Evolutionary conservation across 2,888 invertebrate genomes (phyloP).

Genomic region (Pristionchus maxplancki): DNA sequence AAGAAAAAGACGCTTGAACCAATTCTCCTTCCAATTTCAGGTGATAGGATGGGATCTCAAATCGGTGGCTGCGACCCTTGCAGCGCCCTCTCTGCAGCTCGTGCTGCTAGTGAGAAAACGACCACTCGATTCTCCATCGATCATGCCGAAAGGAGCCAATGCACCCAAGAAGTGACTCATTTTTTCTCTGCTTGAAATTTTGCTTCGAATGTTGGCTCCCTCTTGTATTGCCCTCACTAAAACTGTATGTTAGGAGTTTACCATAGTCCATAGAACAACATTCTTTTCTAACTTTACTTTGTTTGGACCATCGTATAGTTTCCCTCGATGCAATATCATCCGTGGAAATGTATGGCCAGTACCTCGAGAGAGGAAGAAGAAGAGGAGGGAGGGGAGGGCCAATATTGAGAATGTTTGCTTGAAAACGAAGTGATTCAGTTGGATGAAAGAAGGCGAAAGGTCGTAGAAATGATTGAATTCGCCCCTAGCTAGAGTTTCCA

Average conservation of each 20-base stretch:
- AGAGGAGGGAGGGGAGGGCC: neutral
- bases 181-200: neutral
- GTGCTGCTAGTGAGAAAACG: conserved; percentile 82
- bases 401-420: neutral
- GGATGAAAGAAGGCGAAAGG: conserved; percentile 12
- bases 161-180: conserved; percentile 41
- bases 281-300: neutral
- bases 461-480: conserved; percentile 15
- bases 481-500: neutral
- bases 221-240: too few species aligned
- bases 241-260: too few species aligned
- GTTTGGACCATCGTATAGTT: neutral
- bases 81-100: conserved; percentile 78
- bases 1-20: too few species aligned
- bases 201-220: neutral
- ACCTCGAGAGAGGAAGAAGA: neutral
- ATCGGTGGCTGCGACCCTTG: conserved; percentile 63
- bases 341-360: neutral
- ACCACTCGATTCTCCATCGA: conserved; percentile 35
- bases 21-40: conserved; percentile 45
- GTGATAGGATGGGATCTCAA: conserved; percentile 69
- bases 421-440: conserved; percentile 1
- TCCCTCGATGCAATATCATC: neutral
- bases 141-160: conserved; percentile 21
- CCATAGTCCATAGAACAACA: too few species aligned